Evolutionary conservation across 2,888 invertebrate genomes (phyloP), one percentile per base, ranked within the genome.

Genomic region (Microctonus hyperodae): DNA sequence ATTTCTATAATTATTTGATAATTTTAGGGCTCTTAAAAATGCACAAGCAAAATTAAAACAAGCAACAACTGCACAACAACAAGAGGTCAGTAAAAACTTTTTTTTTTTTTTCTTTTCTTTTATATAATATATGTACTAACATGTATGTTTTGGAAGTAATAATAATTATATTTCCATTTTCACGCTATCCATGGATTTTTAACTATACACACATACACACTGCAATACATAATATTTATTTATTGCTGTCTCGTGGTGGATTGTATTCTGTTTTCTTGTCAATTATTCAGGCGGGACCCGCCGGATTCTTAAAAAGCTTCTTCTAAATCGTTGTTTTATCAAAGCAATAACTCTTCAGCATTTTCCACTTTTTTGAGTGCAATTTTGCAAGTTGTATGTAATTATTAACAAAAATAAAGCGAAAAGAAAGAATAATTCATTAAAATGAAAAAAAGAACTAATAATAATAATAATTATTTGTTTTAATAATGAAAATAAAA

Each of bases 291-390:
- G 93, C 94, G 88, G 94, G 94, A 86, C 93, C 95, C 85, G 93
- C 94, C 87, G 94, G 94, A 88, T 95, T 95, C 90, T 90, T 95
- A 86, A 95, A 95, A 90, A 94, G 94, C 91, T 94, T 95, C 89
- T 95, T 95, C 91, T 95, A 94, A 93, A 78, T 79, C 77, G 55
- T 78, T 35, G 0, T 44, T 78, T 78, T 74, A 74, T 79, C 78
- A 77, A 77, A 75, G 44, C 16, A n/a, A 44, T 16, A 75, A 80
- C 74, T n/a, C n/a, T n/a, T n/a, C n/a, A n/a, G 74, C 77, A 76
- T 78, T 78, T 79, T 81, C 78, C 78, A 77, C 81, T 81, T 76
- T 78, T 81, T 82, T 83, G 80, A 80, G 79, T 81, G 81, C 78
- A 82, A 81, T 81, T 82, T 44, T 79, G 77, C 76, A 74, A 78